Evolutionary conservation across 2,888 invertebrate species (phyloP).

Genomic region (Scaptomyza flava): DNA sequence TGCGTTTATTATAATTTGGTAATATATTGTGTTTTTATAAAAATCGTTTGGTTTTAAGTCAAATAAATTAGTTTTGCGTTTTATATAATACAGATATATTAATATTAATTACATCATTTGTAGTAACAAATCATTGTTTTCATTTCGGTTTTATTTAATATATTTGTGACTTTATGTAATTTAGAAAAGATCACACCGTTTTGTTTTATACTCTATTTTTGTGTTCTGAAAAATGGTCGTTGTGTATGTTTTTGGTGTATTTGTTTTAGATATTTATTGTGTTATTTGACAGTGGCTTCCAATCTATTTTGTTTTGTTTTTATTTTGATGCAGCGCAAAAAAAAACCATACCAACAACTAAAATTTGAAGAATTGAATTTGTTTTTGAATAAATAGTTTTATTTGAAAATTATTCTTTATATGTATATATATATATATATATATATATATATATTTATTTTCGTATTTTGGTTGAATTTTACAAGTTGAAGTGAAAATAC

Average conservation of each 20-base stretch:
- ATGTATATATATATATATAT: conserved; percentile 10
- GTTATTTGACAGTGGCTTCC: conserved; percentile 19
- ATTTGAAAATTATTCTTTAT: conserved; percentile 72
- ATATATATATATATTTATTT: conserved; percentile 27
- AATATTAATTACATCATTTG: conserved; percentile 56
- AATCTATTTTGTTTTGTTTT: conserved; percentile 20
- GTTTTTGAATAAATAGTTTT: conserved; percentile 77
- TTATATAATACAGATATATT: conserved; percentile 31
- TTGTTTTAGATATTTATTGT: neutral
- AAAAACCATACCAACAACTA: conserved; percentile 14
- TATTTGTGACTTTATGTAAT: conserved; percentile 65
- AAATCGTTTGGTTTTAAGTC: conserved; percentile 40
- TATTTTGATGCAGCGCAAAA: conserved; percentile 40
- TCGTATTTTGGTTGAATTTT: conserved; percentile 75
- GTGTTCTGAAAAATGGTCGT: conserved; percentile 21
- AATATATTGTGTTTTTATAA: conserved; percentile 39
- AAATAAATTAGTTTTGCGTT: conserved; percentile 52
- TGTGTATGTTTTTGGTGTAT: conserved; percentile 6
- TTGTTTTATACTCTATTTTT: conserved; percentile 28
- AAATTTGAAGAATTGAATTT: conserved; percentile 30
- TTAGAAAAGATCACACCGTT: conserved; percentile 60
- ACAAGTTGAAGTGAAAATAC: conserved; percentile 77
- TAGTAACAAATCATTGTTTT: conserved; percentile 41
- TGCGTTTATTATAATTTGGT: conserved; percentile 19
- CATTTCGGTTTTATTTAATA: conserved; percentile 48